phyloP scores from a whole-genome alignment of 2,113 vertebrate genomes.

The Galemys pyrenaicus region DNA sequence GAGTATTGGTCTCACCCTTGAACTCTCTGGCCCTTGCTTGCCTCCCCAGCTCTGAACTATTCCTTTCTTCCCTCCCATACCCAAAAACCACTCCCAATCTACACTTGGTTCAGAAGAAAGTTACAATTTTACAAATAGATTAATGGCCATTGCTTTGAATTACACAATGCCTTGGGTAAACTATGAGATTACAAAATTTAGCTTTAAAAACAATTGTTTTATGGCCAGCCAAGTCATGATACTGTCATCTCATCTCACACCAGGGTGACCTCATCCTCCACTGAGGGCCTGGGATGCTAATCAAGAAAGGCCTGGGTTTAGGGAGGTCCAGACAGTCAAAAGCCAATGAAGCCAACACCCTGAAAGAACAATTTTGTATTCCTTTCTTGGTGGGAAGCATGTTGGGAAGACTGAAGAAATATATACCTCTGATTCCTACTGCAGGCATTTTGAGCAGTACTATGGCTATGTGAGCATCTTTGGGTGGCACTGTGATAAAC shows the following conservation, averaged over 20 bases:
- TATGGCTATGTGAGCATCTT: neutral
- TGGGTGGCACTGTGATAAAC: neutral
- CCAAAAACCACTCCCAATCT: neutral
- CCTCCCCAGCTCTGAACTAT: neutral
- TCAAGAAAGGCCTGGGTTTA: slow-evolving; percentile 74
- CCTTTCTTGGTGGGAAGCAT: neutral
- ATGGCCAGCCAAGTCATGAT: slow-evolving; percentile 79
- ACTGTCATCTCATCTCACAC: slow-evolving; percentile 82
- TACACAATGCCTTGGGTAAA: slow-evolving; percentile 71
- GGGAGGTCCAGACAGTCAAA: slow-evolving; percentile 64
- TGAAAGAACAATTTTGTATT: slow-evolving; percentile 30
- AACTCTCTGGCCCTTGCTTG: neutral
- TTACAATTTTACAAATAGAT: slow-evolving; percentile 76
- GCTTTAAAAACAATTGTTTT: slow-evolving; percentile 72
- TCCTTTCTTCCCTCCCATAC: neutral
- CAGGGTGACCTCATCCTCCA: slow-evolving; percentile 81
- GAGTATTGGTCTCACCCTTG: slow-evolving; percentile 3
- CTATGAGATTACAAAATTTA: slow-evolving; percentile 76
- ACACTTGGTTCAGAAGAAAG: slow-evolving; percentile 16
- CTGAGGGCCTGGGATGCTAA: slow-evolving; percentile 77
- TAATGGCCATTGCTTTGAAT: slow-evolving; percentile 76
- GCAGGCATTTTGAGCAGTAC: neutral
- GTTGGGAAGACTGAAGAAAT: neutral
- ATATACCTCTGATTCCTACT: neutral
- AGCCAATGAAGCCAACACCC: slow-evolving; percentile 35